Percentiles rank a stretch among this genome's conserved stretches.
phyloP scores from a whole-genome alignment of 1,140 invertebrate genomes.

The Globodera ellingtonae region DNA sequence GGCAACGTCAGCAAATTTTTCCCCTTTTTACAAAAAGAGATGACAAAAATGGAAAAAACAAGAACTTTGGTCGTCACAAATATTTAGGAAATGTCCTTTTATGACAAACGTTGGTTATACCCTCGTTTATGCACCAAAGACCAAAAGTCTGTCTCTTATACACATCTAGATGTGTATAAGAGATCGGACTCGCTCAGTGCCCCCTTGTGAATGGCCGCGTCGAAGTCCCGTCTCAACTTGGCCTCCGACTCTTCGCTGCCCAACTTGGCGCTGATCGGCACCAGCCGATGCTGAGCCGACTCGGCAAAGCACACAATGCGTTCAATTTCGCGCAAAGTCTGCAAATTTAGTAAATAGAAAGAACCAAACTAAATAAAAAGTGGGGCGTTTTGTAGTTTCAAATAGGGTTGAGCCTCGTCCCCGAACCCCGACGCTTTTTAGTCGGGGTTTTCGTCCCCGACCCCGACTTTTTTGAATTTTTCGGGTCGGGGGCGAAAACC shows the following conservation, averaged over 20 bases:
- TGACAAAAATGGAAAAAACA: background rate
- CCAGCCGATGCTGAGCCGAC: slow-evolving; percentile 1
- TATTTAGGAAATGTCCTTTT: background rate
- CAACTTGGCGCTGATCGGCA: slow-evolving; percentile 5
- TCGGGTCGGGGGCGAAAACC: too few relatives aligned
- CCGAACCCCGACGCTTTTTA: too few relatives aligned
- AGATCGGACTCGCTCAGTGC: background rate
- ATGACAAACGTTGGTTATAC: background rate
- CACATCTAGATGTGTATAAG: too few relatives aligned
- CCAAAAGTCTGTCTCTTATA: too few relatives aligned
- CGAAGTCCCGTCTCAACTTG: slow-evolving; percentile 16
- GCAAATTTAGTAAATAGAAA: slow-evolving; percentile 18
- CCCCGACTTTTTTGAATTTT: too few relatives aligned
- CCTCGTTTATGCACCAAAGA: too few relatives aligned
- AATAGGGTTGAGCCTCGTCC: too few relatives aligned
- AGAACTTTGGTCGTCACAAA: background rate
- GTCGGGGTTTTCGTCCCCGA: too few relatives aligned
- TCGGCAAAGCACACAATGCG: slow-evolving; percentile 40
- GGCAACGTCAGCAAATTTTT: background rate
- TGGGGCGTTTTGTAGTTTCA: background rate
- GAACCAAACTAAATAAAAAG: background rate
- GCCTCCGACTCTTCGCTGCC: slow-evolving; percentile 13
- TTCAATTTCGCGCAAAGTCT: slow-evolving; percentile 56
- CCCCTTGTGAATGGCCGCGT: slow-evolving; percentile 15
- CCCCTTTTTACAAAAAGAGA: background rate